A percentile compares a stretch with the other conserved stretches of the same genome.
phyloP scores from a whole-genome alignment of 1,140 invertebrate genomes.

The Caenorhabditis briggsae region DNA sequence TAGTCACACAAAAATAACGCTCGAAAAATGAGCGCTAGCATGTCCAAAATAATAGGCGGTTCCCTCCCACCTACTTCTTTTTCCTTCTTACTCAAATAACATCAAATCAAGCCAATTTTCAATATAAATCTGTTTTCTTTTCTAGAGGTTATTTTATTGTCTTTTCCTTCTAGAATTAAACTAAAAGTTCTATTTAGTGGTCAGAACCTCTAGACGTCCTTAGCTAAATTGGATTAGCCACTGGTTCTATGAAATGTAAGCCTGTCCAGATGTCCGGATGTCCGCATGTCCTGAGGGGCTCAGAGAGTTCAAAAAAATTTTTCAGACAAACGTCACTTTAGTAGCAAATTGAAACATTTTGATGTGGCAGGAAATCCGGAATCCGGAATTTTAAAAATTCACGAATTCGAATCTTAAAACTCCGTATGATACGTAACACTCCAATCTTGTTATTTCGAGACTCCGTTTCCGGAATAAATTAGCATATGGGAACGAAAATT shows the following conservation, averaged over 20 bases:
- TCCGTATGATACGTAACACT: slow-evolving; percentile 7
- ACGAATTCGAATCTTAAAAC: not conserved
- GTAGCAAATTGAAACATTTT: not conserved
- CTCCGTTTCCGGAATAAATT: not conserved
- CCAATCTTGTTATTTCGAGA: not conserved
- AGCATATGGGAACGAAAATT: not conserved
- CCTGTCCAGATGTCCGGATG: no score
- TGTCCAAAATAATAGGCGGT: not conserved
- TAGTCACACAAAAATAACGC: not conserved
- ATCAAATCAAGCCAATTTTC: slow-evolving; percentile 32
- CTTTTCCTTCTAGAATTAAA: no score
- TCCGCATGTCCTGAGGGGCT: not conserved
- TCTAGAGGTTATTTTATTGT: not conserved
- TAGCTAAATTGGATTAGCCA: no score
- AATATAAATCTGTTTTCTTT: not conserved
- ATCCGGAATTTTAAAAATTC: not conserved
- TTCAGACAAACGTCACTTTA: not conserved
- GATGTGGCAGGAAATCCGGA: not conserved
- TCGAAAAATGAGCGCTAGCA: not conserved
- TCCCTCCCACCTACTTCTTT: no score
- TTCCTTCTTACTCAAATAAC: slow-evolving; percentile 4
- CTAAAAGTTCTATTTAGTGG: no score
- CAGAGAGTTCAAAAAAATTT: not conserved
- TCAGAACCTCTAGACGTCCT: no score
- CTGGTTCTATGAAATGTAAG: no score